Percentiles rank a stretch among this genome's conserved stretches.
Evolutionary conservation across 2,113 vertebrate genomes (phyloP).

Genomic region (Pluvianellus socialis): DNA sequence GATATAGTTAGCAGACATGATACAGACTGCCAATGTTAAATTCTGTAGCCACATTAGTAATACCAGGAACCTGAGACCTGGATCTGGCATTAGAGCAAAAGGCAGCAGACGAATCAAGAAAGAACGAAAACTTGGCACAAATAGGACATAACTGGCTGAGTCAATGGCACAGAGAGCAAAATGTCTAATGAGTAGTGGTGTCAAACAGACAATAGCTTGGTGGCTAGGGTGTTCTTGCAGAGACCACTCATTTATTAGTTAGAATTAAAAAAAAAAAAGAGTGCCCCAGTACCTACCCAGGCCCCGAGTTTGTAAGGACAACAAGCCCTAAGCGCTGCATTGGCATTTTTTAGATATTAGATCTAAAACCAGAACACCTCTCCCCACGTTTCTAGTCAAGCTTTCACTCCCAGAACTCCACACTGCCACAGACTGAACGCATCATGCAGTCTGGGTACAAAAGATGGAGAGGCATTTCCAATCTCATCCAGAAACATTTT

Average conservation of each 20-base stretch:
- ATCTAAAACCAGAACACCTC: background rate
- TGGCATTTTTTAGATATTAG: background rate
- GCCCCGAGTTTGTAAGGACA: background rate
- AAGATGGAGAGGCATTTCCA: background rate
- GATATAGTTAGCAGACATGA: background rate
- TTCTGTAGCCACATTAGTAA: no score
- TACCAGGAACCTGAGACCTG: background rate
- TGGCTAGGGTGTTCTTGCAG: background rate
- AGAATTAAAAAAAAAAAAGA: background rate
- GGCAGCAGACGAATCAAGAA: background rate
- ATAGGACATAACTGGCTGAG: background rate
- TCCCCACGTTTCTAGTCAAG: accelerated
- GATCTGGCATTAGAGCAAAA: background rate
- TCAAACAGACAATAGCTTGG: background rate
- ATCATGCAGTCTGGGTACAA: no score
- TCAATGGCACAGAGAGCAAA: background rate
- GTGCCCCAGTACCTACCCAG: background rate
- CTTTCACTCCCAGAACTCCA: background rate
- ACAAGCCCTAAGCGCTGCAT: accelerated
- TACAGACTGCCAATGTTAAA: background rate
- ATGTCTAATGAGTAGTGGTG: accelerated
- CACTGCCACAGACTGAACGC: background rate
- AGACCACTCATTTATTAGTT: background rate
- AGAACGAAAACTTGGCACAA: background rate
- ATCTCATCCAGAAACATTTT: background rate